Evolutionary conservation across 2,888 invertebrate genomes (phyloP).

Genomic region (Acanthosepion pharaonis): DNA sequence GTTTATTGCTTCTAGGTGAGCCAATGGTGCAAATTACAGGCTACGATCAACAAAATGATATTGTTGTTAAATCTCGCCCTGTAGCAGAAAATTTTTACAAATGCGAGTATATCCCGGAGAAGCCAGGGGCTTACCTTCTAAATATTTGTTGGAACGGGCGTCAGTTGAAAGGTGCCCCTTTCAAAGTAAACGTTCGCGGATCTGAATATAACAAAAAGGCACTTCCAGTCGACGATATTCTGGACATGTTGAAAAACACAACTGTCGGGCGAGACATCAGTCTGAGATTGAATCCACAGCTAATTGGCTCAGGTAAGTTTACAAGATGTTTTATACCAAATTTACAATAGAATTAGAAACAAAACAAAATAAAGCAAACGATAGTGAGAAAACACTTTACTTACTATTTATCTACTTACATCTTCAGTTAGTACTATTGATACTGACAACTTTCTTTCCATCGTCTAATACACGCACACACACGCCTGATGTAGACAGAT

Average conservation of each 20-base stretch:
- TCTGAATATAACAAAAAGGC: slow-evolving; percentile 59
- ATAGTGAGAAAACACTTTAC: no score
- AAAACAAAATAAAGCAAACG: no score
- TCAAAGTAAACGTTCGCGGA: slow-evolving; percentile 63
- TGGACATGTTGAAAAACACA: slow-evolving; percentile 49
- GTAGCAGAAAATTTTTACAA: slow-evolving; percentile 58
- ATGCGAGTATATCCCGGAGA: slow-evolving; percentile 61
- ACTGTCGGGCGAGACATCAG: slow-evolving; percentile 60
- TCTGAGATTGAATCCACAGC: slow-evolving; percentile 62
- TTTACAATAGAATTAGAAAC: neutral
- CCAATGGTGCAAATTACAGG: slow-evolving; percentile 58
- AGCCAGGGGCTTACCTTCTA: slow-evolving; percentile 65
- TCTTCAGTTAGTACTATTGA: no score
- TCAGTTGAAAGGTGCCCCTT: slow-evolving; percentile 65
- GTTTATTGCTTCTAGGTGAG: slow-evolving; percentile 54
- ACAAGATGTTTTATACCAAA: neutral
- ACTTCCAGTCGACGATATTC: slow-evolving; percentile 54
- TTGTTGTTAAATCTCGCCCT: slow-evolving; percentile 52
- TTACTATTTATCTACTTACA: no score
- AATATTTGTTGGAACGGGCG: slow-evolving; percentile 66
- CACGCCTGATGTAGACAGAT: no score
- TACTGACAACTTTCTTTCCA: no score
- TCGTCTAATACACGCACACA: no score
- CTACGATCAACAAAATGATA: slow-evolving; percentile 57
- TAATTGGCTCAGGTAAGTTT: slow-evolving; percentile 60